Percentiles rank a stretch among this genome's conserved stretches.
Conservation (phyloP, 2,888 invertebrate genomes). For the Priocnemis perturbator region DNA sequence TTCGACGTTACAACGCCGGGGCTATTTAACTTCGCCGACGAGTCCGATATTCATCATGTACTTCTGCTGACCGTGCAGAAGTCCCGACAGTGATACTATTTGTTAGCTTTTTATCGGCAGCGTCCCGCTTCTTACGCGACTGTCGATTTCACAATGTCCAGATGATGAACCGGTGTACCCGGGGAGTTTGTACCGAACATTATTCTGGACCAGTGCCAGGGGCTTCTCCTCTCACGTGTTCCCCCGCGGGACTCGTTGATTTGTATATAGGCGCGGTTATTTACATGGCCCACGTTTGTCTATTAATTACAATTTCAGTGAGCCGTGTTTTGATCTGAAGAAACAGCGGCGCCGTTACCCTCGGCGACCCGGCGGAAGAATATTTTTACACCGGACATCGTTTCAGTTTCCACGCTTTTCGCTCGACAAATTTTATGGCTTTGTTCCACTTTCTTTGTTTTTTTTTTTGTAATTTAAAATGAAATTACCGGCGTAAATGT, state of each 20-base stretch:
- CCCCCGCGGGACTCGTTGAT: constrained; percentile 37
- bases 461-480: too few species aligned
- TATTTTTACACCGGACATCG: too few species aligned
- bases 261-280: constrained; percentile 52
- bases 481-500: too few species aligned
- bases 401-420: too few species aligned
- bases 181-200: constrained; percentile 56
- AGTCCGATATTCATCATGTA: too few species aligned
- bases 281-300: constrained; percentile 38
- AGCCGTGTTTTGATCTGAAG: constrained; percentile 27
- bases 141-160: constrained; percentile 53
- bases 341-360: not conserved
- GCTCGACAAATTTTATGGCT: too few species aligned
- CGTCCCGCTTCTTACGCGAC: constrained; percentile 37
- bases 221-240: constrained; percentile 31
- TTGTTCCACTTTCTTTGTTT: too few species aligned
- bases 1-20: too few species aligned
- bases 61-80: too few species aligned
- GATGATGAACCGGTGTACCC: constrained; percentile 49
- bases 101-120: constrained; percentile 30
- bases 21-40: too few species aligned
- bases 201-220: constrained; percentile 58
- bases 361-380: too few species aligned
- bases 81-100: constrained; percentile 13
- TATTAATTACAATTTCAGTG: constrained; percentile 54